These are phyloP conservation scores for Cyclophora albipunctata DNA, from an alignment of 2,888 invertebrate genomes.

Conservation along the genomic window DNA sequence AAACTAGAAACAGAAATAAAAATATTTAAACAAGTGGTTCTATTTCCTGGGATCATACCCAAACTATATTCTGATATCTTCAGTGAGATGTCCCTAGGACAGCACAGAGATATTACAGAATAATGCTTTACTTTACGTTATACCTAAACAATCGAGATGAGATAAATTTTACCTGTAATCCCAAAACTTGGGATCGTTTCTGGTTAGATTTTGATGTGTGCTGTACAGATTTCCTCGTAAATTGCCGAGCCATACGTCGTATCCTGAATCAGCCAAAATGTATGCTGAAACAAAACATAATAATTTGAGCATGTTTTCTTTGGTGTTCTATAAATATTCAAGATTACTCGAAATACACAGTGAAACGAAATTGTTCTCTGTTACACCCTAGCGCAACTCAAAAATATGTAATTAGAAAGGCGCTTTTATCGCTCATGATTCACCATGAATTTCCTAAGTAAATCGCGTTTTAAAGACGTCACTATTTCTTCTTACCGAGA, in stretches of 20 bases:
- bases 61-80: background rate
- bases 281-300: conserved; percentile 52
- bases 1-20: conserved; percentile 48
- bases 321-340: no score
- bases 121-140: background rate
- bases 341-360: no score
- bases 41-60: no score
- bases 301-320: background rate
- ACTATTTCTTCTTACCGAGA: conserved; percentile 58
- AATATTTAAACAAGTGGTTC: no score
- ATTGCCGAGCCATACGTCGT: conserved; percentile 77
- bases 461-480: no score
- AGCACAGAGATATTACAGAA: background rate
- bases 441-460: no score
- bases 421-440: no score
- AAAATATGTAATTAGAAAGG: no score
- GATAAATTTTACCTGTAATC: conserved; percentile 61
- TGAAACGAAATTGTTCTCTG: no score
- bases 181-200: conserved; percentile 67
- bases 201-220: conserved; percentile 52
- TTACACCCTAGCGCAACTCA: no score
- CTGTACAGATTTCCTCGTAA: conserved; percentile 67
- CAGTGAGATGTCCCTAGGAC: background rate
- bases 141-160: no score
- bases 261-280: conserved; percentile 73